Percentiles rank a stretch among this genome's conserved stretches.
These are phyloP conservation scores for Cherax destructor DNA, from an alignment of 1,140 invertebrate genomes.

Conservation along the genomic window DNA sequence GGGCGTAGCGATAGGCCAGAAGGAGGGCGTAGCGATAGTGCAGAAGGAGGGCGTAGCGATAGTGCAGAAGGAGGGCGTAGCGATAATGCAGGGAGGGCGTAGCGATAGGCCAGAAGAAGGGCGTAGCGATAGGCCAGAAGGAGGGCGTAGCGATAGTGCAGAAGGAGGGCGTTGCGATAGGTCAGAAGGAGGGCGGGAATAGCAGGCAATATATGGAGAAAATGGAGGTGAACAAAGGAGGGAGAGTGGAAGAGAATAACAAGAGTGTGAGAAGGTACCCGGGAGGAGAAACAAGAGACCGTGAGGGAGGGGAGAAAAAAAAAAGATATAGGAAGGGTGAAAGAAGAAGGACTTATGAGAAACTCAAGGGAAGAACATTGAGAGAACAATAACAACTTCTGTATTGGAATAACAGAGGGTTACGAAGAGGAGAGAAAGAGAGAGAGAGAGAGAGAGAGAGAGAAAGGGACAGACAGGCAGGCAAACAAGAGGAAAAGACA, in stretches of 20 bases:
- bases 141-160: no score
- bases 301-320: background rate
- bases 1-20: no score
- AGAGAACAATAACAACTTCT: background rate
- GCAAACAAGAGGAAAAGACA: background rate
- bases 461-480: background rate
- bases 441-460: conserved; percentile 6
- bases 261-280: background rate
- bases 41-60: no score
- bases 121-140: no score
- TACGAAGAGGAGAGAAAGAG: background rate
- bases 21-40: no score
- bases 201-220: background rate
- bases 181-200: background rate
- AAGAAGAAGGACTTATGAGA: background rate
- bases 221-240: background rate
- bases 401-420: no score
- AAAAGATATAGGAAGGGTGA: conserved; percentile 27
- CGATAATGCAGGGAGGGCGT: no score
- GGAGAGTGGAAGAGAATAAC: background rate
- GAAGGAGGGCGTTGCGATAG: no score
- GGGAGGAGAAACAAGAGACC: background rate
- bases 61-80: no score
- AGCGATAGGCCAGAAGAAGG: no score
- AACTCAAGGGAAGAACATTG: background rate